Evolutionary conservation across 1,140 invertebrate species (phyloP), one percentile per base, ranked within the genome.

Genomic region (Trichogramma pretiosum): DNA sequence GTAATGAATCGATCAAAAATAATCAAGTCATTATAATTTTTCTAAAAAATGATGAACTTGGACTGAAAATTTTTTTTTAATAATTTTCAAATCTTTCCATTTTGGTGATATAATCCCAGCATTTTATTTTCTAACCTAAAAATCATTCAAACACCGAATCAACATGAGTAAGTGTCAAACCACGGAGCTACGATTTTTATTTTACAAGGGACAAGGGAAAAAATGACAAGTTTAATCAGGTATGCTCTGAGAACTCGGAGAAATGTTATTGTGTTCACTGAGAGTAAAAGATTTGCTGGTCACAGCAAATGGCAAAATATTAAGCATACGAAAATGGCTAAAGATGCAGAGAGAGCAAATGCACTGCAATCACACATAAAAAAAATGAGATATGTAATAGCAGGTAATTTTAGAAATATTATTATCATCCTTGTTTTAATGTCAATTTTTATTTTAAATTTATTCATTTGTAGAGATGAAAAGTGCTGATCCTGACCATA

Each of bases 241-340:
- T 43, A 39, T 22, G 10, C 32, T 21, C 19, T 47, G 10, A 13
- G 26, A 24, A n/a, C n/a, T 28, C 7, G 19, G 13, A 53, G 16
- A 39, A 48, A 46, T 38, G 28, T 44, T 28, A 21, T 34, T 32
- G 24, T 18, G 32, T 38, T 53, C 17, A 49, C 33, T 41, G 45
- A 54, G 45, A 47, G 34, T 33, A 68, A 62, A 59, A 58, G 73
- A 59, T 66, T 59, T 42, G 81, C 81, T 11, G 83, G 84, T 0
- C 84, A 86, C 59, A 80, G 77, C 19, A 86, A 87, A 68, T 86
- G 84, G 84, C 67, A 75, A 23, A 87, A 86, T 62, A 84, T 85
- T 14, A 75, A 68, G 48, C 81, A 84, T 46, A 77, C 62, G 2
- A 87, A 85, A 63, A 73, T 64, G 0, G 61, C 63, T 36, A 81